These are phyloP conservation scores for Leptodirus hochenwartii DNA, from an alignment of 2,888 invertebrate species.

Conservation along the genomic window DNA sequence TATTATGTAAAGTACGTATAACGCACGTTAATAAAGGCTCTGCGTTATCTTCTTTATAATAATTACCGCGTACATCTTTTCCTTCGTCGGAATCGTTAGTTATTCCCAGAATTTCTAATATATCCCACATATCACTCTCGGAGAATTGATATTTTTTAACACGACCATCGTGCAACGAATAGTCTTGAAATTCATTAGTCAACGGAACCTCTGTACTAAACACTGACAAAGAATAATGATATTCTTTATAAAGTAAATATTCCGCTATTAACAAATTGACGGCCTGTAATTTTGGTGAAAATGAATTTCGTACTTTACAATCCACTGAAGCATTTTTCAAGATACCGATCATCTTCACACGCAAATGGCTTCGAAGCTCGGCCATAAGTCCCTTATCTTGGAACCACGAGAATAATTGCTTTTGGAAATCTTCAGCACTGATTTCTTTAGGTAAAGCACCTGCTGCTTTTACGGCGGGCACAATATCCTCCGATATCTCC, in stretches of 20 bases:
- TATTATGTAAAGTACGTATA: slow-evolving; percentile 10
- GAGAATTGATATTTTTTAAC: slow-evolving; percentile 23
- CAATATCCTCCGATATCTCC: no score
- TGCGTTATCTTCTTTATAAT: slow-evolving; percentile 12
- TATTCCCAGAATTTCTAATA: slow-evolving; percentile 24
- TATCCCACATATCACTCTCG: slow-evolving; percentile 31
- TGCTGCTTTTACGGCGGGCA: no score
- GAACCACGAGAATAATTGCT: slow-evolving; percentile 35
- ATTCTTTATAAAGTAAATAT: slow-evolving; percentile 36
- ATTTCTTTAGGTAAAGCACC: no score
- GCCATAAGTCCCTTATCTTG: slow-evolving; percentile 40
- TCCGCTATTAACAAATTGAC: slow-evolving; percentile 40
- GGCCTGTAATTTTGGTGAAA: slow-evolving; percentile 35
- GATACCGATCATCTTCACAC: slow-evolving; percentile 37
- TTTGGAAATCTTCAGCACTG: slow-evolving; percentile 37
- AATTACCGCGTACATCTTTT: slow-evolving; percentile 12
- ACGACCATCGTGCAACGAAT: slow-evolving; percentile 12
- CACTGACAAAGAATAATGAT: slow-evolving; percentile 37
- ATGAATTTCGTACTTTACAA: slow-evolving; percentile 19
- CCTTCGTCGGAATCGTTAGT: slow-evolving; percentile 13
- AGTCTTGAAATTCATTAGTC: slow-evolving; percentile 32
- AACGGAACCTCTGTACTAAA: slow-evolving; percentile 41
- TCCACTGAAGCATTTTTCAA: slow-evolving; percentile 31
- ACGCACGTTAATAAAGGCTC: slow-evolving; percentile 16
- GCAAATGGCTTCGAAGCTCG: slow-evolving; percentile 37